A percentile compares a stretch with the other conserved stretches of the same genome.
These are phyloP conservation scores for Calameuta idolon DNA, from an alignment of 2,888 invertebrate genomes.

Conservation along the genomic window DNA sequence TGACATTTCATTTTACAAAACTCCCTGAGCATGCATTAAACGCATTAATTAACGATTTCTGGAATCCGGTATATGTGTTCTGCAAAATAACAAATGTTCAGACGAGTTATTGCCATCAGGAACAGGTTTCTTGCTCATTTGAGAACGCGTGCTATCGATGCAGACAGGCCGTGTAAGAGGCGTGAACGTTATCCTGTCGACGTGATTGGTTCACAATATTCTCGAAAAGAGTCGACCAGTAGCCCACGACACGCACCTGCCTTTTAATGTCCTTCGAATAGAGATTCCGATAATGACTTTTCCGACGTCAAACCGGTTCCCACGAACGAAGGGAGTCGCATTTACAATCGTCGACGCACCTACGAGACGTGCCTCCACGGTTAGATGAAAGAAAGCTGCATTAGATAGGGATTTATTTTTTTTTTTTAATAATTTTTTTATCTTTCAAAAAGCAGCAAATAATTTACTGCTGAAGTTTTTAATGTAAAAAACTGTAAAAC, in stretches of 20 bases:
- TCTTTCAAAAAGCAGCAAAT: background rate
- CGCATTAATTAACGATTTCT: background rate
- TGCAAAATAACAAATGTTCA: background rate
- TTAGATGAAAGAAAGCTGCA: background rate
- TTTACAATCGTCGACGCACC: background rate
- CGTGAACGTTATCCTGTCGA: background rate
- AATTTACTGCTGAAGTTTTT: background rate
- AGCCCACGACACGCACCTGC: background rate
- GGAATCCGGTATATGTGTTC: background rate
- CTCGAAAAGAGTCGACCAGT: background rate
- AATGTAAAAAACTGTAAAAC: background rate
- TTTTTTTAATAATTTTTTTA: background rate
- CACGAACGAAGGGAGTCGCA: background rate
- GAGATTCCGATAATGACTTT: conserved; percentile 6
- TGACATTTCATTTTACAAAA: background rate
- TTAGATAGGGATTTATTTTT: background rate
- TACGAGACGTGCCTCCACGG: background rate
- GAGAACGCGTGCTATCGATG: background rate
- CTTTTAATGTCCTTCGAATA: background rate
- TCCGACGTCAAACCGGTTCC: conserved; percentile 1
- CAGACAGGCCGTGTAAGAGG: background rate
- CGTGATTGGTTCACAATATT: background rate
- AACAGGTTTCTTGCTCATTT: background rate
- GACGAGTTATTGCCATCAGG: background rate
- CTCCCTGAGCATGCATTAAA: background rate